phyloP scores from a whole-genome alignment of 2,113 vertebrate species.

The Zosterops lateralis region DNA sequence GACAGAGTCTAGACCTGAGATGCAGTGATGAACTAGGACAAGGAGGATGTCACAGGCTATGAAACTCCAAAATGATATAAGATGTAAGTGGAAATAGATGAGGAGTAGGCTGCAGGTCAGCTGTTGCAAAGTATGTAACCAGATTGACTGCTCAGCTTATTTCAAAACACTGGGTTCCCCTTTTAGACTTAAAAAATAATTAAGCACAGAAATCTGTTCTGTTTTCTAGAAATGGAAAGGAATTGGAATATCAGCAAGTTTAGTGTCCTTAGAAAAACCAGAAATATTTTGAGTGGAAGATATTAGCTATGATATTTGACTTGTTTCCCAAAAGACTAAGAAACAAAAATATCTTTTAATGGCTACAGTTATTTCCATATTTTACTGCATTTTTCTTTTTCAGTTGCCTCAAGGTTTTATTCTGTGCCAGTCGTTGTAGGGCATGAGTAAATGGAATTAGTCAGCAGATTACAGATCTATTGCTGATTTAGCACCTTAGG shows the following conservation, averaged over 20 bases:
- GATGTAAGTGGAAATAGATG: not conserved
- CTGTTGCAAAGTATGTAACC: not conserved
- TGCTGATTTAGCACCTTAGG: not conserved
- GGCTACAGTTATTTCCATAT: not conserved
- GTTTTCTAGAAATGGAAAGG: not conserved
- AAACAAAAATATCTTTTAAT: not conserved
- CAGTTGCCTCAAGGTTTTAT: not conserved
- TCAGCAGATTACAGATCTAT: not conserved
- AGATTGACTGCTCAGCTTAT: not conserved
- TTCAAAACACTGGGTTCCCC: not conserved
- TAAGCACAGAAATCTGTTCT: not conserved
- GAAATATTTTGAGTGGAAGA: not conserved
- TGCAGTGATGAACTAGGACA: not conserved
- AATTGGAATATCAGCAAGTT: not conserved
- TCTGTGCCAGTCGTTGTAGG: not conserved
- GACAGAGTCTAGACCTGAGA: not conserved
- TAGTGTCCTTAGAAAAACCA: not conserved
- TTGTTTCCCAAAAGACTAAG: not conserved
- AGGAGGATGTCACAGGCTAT: not conserved
- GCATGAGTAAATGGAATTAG: not conserved
- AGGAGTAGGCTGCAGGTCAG: not conserved
- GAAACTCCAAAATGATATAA: not conserved
- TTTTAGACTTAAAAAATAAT: not conserved
- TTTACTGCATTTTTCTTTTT: not conserved
- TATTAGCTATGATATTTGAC: not conserved